Base-by-base conservation (phyloP, 2,113 vertebrate species). In the Tachuris rubrigastra region DNA sequence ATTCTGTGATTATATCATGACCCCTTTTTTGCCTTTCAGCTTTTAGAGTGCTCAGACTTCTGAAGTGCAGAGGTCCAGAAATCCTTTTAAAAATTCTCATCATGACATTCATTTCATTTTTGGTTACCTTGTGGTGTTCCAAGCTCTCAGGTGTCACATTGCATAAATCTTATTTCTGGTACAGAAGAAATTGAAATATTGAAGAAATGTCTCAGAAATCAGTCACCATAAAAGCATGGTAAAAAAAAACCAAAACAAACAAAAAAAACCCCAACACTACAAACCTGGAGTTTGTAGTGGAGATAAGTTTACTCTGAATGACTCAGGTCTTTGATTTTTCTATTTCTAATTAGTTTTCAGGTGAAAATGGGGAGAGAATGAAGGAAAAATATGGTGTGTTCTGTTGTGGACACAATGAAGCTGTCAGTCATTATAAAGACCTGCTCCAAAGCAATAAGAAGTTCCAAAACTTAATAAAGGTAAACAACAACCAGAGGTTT, bases 401-500 rank as follows among this genome's bases (percentile, higher is more conserved):
- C 91, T 99, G 99, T 74, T 98, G 99, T 67, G 98, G 98, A 69
- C 99, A 99, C 96, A 98, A 97, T 4, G 99, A 99, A 88, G 99
- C 99, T 3, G 98, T 99, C 80, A 96, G 93, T 96, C 98, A 98
- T 92, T 99, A 99, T 91, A 99, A 99, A 97, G 98, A 99, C 71
- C 97, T 99, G 79, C 92, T 99, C 91, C 99, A 99, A 87, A 99
- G 98, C 95, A 99, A 98, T 98, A 99, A 99, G 96, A 99, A 99
- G 95, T 99, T 99, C 91, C 99, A 99, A 66, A 99, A 97, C 93
- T 97, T 99, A 95, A 99, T 99, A 88, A 98, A 98, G 98, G 99
- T 99, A 97, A 97, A 63, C 1, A 20, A 8, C 59, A 62, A 42
- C 28, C 65, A 84, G 47, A 75, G 81, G 7, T 55, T 60, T 87